These are phyloP conservation scores for Andrena praecox DNA, from an alignment of 2,888 invertebrate genomes.

Conservation along the genomic window DNA sequence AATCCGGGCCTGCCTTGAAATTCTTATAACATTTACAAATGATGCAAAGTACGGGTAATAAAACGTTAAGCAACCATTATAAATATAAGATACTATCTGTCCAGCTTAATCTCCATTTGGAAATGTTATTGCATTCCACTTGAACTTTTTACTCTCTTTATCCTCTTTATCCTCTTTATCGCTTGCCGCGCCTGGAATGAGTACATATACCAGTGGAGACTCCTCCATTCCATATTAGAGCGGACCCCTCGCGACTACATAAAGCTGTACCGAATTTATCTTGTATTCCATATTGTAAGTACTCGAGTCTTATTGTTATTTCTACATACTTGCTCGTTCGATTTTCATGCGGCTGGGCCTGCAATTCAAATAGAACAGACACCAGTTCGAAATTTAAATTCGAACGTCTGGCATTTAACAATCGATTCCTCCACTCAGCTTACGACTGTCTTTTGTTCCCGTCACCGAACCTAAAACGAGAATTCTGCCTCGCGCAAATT, in stretches of 20 bases:
- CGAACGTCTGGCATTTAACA: background rate
- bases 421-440: background rate
- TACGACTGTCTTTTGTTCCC: slow-evolving; percentile 33
- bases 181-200: too few relatives aligned
- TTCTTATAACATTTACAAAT: too few relatives aligned
- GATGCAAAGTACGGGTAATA: too few relatives aligned
- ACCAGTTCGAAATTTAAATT: background rate
- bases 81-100: too few relatives aligned
- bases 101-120: too few relatives aligned
- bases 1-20: too few relatives aligned
- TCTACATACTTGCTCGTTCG: background rate
- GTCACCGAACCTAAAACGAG: background rate
- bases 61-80: too few relatives aligned
- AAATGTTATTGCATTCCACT: too few relatives aligned
- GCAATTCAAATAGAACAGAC: background rate
- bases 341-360: background rate
- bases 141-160: too few relatives aligned
- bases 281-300: background rate
- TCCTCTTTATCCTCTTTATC: too few relatives aligned
- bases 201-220: background rate
- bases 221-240: too few relatives aligned
- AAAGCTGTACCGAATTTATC: background rate
- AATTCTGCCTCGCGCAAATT: background rate
- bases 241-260: background rate
- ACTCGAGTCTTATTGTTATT: background rate